A percentile compares a stretch with the other conserved stretches of the same genome.
Evolutionary conservation across 2,888 invertebrate genomes (phyloP).

Genomic region (Syrphus vitripennis): DNA sequence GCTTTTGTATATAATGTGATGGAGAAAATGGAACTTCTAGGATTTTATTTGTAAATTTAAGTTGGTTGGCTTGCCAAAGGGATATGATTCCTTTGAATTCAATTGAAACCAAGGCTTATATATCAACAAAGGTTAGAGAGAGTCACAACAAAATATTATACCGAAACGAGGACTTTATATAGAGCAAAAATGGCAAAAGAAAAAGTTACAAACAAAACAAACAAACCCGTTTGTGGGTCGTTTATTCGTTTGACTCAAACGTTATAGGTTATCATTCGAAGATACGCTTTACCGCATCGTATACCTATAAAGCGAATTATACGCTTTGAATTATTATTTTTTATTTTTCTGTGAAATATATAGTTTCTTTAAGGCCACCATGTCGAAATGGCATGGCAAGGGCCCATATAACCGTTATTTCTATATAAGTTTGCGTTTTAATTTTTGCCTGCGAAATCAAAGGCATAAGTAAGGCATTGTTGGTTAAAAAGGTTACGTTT

Average conservation of each 20-base stretch:
- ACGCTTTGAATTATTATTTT: not conserved
- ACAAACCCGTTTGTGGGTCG: not conserved
- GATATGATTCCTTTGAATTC: constrained; percentile 1
- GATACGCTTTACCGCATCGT: not conserved
- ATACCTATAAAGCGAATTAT: not conserved
- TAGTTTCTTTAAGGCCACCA: not conserved
- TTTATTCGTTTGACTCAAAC: constrained; percentile 2
- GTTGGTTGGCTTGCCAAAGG: constrained; percentile 7
- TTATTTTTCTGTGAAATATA: not conserved
- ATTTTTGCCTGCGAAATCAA: not conserved
- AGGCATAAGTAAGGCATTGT: not conserved
- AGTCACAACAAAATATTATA: not conserved
- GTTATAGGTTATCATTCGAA: constrained; percentile 14
- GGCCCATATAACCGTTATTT: too few relatives aligned
- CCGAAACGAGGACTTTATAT: not conserved
- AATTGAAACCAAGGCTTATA: not conserved
- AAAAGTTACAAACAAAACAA: constrained; percentile 2
- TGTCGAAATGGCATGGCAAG: not conserved
- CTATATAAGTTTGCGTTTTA: not conserved
- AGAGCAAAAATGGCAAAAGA: not conserved
- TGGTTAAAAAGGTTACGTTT: too few relatives aligned
- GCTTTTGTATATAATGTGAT: not conserved
- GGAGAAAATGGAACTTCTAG: not conserved
- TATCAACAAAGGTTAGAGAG: constrained; percentile 10
- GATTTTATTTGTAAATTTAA: constrained; percentile 10